Evolutionary conservation across 2,888 invertebrate species (phyloP).

Genomic region (Caenorhabditis zanzibari): DNA sequence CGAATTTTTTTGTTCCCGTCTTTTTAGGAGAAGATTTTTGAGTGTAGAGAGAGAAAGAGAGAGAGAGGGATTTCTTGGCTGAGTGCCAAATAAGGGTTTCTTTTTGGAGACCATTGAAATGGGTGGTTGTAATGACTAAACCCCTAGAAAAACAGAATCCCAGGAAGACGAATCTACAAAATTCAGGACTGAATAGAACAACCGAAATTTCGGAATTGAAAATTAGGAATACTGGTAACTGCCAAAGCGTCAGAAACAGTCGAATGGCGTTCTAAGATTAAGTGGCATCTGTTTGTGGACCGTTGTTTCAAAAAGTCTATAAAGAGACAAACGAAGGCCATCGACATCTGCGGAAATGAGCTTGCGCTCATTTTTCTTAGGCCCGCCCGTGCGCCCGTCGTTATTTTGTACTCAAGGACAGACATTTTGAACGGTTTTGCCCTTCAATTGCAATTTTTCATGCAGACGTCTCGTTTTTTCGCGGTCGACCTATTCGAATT

Average conservation of each 20-base stretch:
- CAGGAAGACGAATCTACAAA: neutral
- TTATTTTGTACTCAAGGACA: conserved; percentile 64
- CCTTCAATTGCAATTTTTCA: conserved; percentile 64
- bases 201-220: neutral
- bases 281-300: conserved; percentile 39
- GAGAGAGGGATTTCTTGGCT: neutral
- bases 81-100: conserved; percentile 6
- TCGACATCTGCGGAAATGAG: conserved; percentile 59
- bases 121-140: conserved; percentile 2
- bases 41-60: too few relatives aligned
- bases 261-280: conserved; percentile 53
- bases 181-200: conserved; percentile 25
- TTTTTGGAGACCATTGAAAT: neutral
- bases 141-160: neutral
- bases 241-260: neutral
- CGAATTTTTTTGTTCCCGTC: conserved; percentile 10
- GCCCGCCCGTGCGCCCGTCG: conserved; percentile 27
- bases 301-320: conserved; percentile 59
- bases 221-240: conserved; percentile 17
- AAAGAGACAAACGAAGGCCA: conserved; percentile 61
- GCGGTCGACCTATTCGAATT: conserved; percentile 60
- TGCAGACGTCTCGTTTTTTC: conserved; percentile 62
- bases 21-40: conserved; percentile 16
- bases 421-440: conserved; percentile 65
- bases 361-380: conserved; percentile 57